phyloP scores from a whole-genome alignment of 64 coral and sea anemone species.

The Montipora sp. region DNA sequence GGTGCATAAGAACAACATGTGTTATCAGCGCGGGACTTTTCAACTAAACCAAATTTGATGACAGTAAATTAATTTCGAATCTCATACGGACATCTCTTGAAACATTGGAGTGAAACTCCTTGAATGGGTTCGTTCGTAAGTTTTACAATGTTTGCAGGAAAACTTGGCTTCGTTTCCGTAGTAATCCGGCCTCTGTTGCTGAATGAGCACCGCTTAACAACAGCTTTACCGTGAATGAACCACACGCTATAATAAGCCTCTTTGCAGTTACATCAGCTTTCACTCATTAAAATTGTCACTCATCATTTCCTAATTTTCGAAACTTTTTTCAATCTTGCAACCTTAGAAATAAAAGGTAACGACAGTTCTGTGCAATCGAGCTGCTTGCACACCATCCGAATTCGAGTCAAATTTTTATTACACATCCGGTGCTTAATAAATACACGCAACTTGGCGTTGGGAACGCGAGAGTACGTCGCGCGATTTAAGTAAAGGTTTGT shows the following conservation, averaged over 20 bases:
- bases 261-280: constrained; percentile 46
- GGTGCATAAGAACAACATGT: constrained; percentile 54
- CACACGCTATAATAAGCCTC: constrained; percentile 15
- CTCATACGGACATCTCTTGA: neutral
- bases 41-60: neutral
- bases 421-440: neutral
- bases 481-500: constrained; percentile 5
- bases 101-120: neutral
- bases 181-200: constrained; percentile 4
- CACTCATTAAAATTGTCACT: neutral
- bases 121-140: neutral
- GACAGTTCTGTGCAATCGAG: neutral
- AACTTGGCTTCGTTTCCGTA: neutral
- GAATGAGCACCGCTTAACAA: neutral
- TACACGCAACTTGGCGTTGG: neutral
- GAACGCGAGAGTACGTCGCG: constrained; percentile 10
- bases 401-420: neutral
- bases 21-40: constrained; percentile 5
- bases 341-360: neutral
- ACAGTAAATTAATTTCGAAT: neutral
- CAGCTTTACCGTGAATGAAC: constrained; percentile 33
- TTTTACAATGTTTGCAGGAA: too few species aligned
- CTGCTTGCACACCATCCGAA: neutral
- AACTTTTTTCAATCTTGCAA: too few species aligned
- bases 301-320: neutral